phyloP scores from a whole-genome alignment of 2,888 invertebrate species.

The Drosophila kanekoi region DNA sequence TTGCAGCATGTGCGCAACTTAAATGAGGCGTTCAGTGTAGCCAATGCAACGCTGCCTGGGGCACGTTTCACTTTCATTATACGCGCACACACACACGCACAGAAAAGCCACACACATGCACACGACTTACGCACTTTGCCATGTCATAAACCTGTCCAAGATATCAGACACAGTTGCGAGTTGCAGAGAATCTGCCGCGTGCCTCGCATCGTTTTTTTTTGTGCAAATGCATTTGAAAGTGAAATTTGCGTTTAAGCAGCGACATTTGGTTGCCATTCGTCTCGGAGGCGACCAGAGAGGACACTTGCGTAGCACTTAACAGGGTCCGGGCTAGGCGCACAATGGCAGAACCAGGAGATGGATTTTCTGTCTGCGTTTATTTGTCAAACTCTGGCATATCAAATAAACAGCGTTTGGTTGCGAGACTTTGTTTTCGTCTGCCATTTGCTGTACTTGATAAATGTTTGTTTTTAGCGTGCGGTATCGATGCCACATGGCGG shows the following conservation, averaged over 20 bases:
- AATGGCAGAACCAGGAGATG: neutral
- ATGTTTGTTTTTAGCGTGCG: conserved; percentile 39
- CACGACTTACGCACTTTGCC: conserved; percentile 47
- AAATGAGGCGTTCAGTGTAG: conserved; percentile 51
- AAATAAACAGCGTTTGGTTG: conserved; percentile 36
- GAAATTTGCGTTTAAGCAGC: conserved; percentile 47
- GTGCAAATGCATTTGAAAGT: conserved; percentile 53
- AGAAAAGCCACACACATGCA: neutral
- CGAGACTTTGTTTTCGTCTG: conserved; percentile 21
- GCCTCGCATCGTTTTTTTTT: conserved; percentile 21
- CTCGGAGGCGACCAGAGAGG: conserved; percentile 10
- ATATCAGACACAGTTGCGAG: conserved; percentile 25
- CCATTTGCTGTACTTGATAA: conserved; percentile 19
- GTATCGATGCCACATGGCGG: conserved; percentile 48
- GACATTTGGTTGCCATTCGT: conserved; percentile 59
- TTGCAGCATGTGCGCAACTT: conserved; percentile 58
- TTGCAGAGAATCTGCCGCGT: conserved; percentile 36
- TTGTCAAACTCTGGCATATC: conserved; percentile 40
- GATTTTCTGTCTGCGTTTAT: conserved; percentile 44
- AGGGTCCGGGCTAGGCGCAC: neutral
- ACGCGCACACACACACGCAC: conserved; percentile 6
- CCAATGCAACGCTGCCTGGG: conserved; percentile 36
- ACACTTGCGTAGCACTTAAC: conserved; percentile 13
- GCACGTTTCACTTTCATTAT: conserved; percentile 60
- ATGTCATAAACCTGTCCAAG: conserved; percentile 61